Conservation (phyloP, 1,140 invertebrate species). For the Drosophila setifemur region DNA sequence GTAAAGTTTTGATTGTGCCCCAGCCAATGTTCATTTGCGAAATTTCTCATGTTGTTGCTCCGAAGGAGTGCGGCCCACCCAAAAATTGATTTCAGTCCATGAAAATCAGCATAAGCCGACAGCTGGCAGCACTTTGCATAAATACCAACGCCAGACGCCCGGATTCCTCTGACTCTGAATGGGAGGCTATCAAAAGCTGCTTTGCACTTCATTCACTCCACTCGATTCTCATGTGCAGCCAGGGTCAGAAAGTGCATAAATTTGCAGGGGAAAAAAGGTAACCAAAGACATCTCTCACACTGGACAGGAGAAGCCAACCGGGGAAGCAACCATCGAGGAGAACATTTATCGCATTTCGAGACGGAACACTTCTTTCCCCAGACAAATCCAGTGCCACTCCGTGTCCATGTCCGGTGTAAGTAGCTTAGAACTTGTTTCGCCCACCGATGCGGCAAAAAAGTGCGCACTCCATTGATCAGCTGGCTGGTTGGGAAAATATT, state of each 20-base stretch:
- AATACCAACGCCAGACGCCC: conserved; percentile 23
- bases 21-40: conserved; percentile 52
- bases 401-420: conserved; percentile 33
- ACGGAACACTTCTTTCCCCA: conserved; percentile 3
- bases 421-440: conserved; percentile 57
- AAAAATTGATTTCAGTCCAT: conserved; percentile 67
- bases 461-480: conserved; percentile 64
- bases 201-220: conserved; percentile 64
- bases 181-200: conserved; percentile 59
- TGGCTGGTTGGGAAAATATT: conserved; percentile 46
- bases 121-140: conserved; percentile 69
- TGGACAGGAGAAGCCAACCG: background rate
- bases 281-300: background rate
- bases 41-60: conserved; percentile 36
- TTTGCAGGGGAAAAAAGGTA: conserved; percentile 25
- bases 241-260: conserved; percentile 68
- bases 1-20: conserved; percentile 77
- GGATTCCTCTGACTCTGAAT: conserved; percentile 12
- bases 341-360: conserved; percentile 9
- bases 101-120: conserved; percentile 68
- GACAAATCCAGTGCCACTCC: conserved; percentile 3
- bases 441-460: conserved; percentile 31
- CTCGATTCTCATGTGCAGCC: conserved; percentile 28
- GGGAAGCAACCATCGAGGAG: too few species aligned
- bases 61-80: conserved; percentile 4